Evolutionary conservation across 2,797 vertebrate species (phyloP).

Genomic region (Gorsachius magnificus): DNA sequence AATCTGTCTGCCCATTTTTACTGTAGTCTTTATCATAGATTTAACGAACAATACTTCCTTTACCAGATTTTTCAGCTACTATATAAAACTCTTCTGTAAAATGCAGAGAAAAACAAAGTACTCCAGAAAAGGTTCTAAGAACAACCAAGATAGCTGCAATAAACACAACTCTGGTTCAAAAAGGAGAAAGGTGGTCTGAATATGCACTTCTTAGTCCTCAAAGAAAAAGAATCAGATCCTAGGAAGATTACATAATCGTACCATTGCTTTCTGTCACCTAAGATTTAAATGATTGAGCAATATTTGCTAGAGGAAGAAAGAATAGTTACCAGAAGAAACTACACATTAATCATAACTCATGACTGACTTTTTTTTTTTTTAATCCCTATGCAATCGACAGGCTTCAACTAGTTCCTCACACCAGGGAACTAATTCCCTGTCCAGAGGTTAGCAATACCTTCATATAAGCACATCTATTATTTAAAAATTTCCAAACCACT

Average conservation of each 20-base stretch:
- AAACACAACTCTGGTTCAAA: background rate
- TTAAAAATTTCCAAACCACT: background rate
- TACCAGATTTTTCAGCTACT: background rate
- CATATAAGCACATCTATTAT: background rate
- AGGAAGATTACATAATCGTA: background rate
- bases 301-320: constrained; percentile 49
- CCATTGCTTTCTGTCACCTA: background rate
- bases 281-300: constrained; percentile 16
- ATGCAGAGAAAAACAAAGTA: background rate
- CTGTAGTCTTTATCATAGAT: background rate
- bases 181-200: background rate
- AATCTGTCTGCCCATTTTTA: background rate
- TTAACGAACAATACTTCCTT: background rate
- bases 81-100: background rate
- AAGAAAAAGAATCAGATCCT: background rate
- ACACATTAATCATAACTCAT: background rate
- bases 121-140: background rate
- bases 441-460: background rate
- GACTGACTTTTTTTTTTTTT: background rate
- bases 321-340: background rate
- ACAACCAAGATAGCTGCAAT: background rate
- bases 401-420: background rate
- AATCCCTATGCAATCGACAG: background rate
- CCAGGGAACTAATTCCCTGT: background rate
- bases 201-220: background rate